Percentiles rank a stretch among this genome's conserved stretches.
Evolutionary conservation across 2,113 vertebrate species (phyloP).

Genomic region (Muntiacus muntjak): DNA sequence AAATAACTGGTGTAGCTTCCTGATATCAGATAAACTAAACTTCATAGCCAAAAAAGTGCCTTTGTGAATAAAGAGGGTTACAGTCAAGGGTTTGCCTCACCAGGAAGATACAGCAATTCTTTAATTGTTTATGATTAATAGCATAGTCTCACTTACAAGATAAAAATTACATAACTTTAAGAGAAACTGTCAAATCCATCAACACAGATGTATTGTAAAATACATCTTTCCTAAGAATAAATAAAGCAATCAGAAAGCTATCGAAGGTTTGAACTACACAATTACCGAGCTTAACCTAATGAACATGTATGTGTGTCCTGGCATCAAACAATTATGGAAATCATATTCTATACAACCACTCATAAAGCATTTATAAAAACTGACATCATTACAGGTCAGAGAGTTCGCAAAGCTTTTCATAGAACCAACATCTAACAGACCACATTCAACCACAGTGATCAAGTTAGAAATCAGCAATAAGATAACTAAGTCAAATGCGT

Average conservation of each 20-base stretch:
- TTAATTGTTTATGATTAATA: not conserved
- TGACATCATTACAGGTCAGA: not conserved
- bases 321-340: not conserved
- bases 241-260: not conserved
- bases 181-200: constrained; percentile 3
- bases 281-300: not conserved
- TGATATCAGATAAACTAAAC: not conserved
- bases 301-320: not conserved
- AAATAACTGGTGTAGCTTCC: not conserved
- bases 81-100: not conserved
- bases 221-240: not conserved
- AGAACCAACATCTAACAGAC: not conserved
- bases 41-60: not conserved
- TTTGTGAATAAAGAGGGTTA: not conserved
- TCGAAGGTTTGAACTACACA: not conserved
- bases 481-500: not conserved
- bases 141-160: not conserved
- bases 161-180: not conserved
- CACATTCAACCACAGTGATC: not conserved
- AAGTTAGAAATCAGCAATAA: not conserved
- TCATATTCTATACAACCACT: not conserved
- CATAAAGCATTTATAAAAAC: not conserved
- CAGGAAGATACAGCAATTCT: not conserved
- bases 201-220: not conserved
- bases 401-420: not conserved